Conservation (phyloP, 2,797 vertebrate species). For the Sebastes itinus region DNA sequence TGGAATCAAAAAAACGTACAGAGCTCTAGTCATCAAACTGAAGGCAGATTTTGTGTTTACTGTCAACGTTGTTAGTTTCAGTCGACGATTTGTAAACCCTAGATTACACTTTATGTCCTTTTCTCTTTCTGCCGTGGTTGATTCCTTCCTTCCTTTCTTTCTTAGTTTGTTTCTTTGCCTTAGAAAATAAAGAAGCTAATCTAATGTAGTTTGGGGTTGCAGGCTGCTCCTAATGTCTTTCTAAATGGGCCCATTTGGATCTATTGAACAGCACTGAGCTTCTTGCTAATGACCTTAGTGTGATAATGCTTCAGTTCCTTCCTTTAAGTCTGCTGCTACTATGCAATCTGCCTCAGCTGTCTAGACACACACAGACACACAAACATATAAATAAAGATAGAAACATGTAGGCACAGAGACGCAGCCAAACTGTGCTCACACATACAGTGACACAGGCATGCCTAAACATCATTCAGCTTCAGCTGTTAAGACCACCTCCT, state of each 20-base stretch:
- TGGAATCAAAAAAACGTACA: not conserved
- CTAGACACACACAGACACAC: constrained; percentile 14
- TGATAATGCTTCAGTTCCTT: constrained; percentile 59
- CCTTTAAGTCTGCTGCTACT: constrained; percentile 35
- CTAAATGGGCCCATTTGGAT: constrained; percentile 65
- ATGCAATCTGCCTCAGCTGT: constrained; percentile 24
- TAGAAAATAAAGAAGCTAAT: constrained; percentile 46
- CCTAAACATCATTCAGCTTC: constrained; percentile 29
- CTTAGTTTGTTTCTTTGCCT: constrained; percentile 16
- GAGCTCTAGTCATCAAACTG: not conserved
- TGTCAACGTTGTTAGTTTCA: not conserved
- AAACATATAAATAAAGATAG: constrained; percentile 13
- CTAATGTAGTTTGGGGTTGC: constrained; percentile 47
- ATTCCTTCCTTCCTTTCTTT: not conserved
- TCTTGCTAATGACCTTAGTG: constrained; percentile 60
- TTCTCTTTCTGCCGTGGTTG: not conserved
- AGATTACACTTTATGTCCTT: not conserved
- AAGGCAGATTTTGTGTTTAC: not conserved
- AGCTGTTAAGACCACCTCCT: constrained; percentile 3
- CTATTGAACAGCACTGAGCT: constrained; percentile 58
- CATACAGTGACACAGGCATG: constrained; percentile 14
- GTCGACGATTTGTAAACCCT: not conserved
- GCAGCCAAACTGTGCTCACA: constrained; percentile 3
- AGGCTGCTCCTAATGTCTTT: constrained; percentile 59
- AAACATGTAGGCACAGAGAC: not conserved